A percentile compares a stretch with the other conserved stretches of the same genome.
Conservation (phyloP, 2,888 invertebrate species). For the Himalopsyche anomala region DNA sequence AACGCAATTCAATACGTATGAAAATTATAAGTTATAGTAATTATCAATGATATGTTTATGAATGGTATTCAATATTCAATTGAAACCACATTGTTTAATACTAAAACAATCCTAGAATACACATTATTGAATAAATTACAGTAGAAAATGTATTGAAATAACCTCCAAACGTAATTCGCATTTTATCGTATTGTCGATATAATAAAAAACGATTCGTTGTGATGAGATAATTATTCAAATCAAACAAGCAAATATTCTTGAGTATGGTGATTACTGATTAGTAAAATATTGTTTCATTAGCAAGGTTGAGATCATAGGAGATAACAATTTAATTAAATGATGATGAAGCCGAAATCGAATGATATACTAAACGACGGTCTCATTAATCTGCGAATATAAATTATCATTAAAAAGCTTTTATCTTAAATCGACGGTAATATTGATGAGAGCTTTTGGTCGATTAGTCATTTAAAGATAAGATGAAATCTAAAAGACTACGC, state of each 20-base stretch:
- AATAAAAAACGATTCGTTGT: neutral
- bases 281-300: constrained; percentile 20
- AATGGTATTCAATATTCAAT: no score
- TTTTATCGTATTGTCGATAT: neutral
- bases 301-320: neutral
- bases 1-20: no score
- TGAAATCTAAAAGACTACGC: no score
- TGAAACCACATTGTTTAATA: neutral
- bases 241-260: neutral
- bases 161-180: neutral
- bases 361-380: neutral
- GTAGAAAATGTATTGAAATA: neutral
- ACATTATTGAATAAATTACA: neutral
- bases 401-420: constrained; percentile 12
- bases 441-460: neutral
- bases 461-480: neutral
- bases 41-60: no score
- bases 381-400: neutral
- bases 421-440: neutral
- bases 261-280: neutral
- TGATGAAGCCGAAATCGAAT: neutral
- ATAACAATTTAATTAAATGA: neutral
- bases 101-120: neutral
- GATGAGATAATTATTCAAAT: constrained; percentile 16
- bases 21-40: no score